These are phyloP conservation scores for Serrognathus titanus DNA, from an alignment of 2,888 invertebrate genomes.

Conservation along the genomic window DNA sequence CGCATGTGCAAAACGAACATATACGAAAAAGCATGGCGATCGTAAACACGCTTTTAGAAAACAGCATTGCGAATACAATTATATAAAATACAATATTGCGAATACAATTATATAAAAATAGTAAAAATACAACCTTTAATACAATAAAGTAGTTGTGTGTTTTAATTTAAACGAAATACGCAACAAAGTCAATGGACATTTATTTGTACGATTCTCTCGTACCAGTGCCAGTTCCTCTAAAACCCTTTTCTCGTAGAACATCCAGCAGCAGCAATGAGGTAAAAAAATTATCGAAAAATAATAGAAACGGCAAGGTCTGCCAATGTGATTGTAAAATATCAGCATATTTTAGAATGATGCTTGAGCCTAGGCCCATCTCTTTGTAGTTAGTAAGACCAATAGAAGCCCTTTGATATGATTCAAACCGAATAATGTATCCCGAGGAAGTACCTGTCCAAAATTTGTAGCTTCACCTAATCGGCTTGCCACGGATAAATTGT, in stretches of 20 bases:
- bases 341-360: conserved; percentile 12
- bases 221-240: conserved; percentile 15
- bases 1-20: no score
- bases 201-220: conserved; percentile 9
- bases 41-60: no score
- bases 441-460: conserved; percentile 30
- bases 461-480: conserved; percentile 33
- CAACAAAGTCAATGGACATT: conserved; percentile 4
- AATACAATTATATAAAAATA: no score
- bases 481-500: conserved; percentile 28
- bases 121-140: no score
- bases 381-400: conserved; percentile 18
- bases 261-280: conserved; percentile 11
- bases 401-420: conserved; percentile 32
- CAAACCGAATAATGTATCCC: conserved; percentile 32
- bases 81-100: no score
- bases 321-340: conserved; percentile 6
- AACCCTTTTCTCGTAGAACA: conserved; percentile 1
- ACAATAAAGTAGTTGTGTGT: no score
- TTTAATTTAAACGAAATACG: no score
- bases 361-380: conserved; percentile 19
- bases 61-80: no score
- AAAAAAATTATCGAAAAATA: conserved; percentile 22
- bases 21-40: no score
- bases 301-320: conserved; percentile 1